These are phyloP conservation scores for Nannoperca australis DNA, from an alignment of 2,797 vertebrate species.

Conservation along the genomic window DNA sequence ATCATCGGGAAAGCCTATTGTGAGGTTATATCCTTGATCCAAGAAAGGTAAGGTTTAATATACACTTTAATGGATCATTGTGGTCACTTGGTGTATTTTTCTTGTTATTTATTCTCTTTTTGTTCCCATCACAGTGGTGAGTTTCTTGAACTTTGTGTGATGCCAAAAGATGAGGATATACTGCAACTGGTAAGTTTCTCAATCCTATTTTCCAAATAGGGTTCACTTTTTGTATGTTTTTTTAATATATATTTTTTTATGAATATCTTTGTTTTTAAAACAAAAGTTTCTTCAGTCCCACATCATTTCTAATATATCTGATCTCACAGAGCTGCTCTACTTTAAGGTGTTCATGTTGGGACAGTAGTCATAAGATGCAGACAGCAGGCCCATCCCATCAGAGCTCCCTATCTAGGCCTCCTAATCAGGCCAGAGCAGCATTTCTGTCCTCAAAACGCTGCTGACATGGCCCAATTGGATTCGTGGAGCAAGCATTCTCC, in stretches of 20 bases:
- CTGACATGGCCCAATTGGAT: slow-evolving; percentile 62
- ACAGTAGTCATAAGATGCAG: slow-evolving; percentile 61
- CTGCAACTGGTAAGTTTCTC: slow-evolving; percentile 92
- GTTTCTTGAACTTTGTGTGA: slow-evolving; percentile 95
- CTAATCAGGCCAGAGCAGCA: slow-evolving; percentile 82
- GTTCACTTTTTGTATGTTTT: not conserved
- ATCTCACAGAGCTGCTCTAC: slow-evolving; percentile 55
- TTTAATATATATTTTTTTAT: no score
- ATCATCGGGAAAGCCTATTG: slow-evolving; percentile 98
- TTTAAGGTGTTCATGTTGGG: slow-evolving; percentile 60
- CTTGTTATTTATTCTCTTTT: not conserved
- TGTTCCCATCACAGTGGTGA: slow-evolving; percentile 87
- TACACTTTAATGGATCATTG: not conserved
- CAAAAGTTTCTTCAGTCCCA: not conserved
- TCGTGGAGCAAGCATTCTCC: slow-evolving; percentile 4
- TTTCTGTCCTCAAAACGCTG: slow-evolving; percentile 59
- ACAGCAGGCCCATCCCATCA: slow-evolving; percentile 60
- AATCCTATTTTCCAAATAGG: not conserved
- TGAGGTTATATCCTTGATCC: slow-evolving; percentile 97
- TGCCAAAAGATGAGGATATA: slow-evolving; percentile 99
- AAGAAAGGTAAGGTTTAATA: slow-evolving; percentile 91
- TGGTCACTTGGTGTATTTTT: not conserved
- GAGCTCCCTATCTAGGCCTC: slow-evolving; percentile 79
- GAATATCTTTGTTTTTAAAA: not conserved
- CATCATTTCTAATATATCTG: not conserved